A percentile compares a stretch with the other conserved stretches of the same genome.
Evolutionary conservation across 2,888 invertebrate genomes (phyloP).

Genomic region (Amitus sp.): DNA sequence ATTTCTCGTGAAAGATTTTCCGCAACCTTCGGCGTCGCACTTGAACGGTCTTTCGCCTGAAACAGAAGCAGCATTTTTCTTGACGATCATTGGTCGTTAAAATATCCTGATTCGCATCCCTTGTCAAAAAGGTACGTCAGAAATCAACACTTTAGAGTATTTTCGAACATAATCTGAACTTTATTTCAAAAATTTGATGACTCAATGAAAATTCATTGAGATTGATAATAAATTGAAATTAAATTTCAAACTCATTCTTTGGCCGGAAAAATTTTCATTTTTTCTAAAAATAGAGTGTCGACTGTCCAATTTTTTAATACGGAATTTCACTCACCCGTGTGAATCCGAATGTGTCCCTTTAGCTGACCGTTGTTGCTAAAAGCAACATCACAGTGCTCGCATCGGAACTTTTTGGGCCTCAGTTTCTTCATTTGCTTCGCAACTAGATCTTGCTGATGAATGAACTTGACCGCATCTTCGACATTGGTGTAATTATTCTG

Average conservation of each 20-base stretch:
- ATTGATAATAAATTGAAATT: no score
- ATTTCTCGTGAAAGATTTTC: slow-evolving; percentile 91
- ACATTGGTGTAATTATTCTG: slow-evolving; percentile 29
- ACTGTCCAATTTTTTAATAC: no score
- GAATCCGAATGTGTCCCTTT: slow-evolving; percentile 90
- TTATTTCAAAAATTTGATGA: no score
- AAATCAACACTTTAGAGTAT: no score
- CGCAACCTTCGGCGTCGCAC: slow-evolving; percentile 86
- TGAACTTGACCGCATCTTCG: slow-evolving; percentile 50
- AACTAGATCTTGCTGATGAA: slow-evolving; percentile 52
- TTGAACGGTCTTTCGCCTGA: slow-evolving; percentile 87
- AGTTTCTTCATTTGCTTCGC: slow-evolving; percentile 71
- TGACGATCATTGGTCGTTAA: no score
- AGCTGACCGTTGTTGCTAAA: slow-evolving; percentile 95
- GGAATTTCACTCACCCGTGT: slow-evolving; percentile 73
- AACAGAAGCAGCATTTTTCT: slow-evolving; percentile 37
- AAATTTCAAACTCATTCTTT: no score
- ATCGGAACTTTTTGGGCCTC: slow-evolving; percentile 90
- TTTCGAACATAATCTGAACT: no score
- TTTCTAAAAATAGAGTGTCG: no score
- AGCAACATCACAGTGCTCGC: slow-evolving; percentile 88
- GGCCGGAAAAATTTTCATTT: no score
- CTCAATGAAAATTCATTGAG: no score
- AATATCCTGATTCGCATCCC: no score
- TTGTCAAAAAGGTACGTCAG: no score